These are phyloP conservation scores for Calephelis perditalis DNA, from an alignment of 2,888 invertebrate genomes.

Conservation along the genomic window DNA sequence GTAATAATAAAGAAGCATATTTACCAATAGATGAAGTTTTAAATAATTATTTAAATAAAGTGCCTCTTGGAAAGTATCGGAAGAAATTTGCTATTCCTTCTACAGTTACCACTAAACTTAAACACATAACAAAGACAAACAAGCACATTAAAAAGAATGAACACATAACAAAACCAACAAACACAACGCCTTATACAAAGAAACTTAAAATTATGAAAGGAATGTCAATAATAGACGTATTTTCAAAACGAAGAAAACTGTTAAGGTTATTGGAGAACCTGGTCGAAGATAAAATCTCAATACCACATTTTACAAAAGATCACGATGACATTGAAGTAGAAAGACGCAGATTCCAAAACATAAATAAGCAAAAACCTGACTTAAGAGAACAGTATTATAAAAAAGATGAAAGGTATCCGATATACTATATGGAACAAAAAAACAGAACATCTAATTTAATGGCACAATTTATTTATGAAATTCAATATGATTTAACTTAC, in stretches of 20 bases:
- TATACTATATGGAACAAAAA: slow-evolving; percentile 20
- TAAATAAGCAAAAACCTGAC: slow-evolving; percentile 12
- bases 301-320: slow-evolving; percentile 32
- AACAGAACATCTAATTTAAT: slow-evolving; percentile 31
- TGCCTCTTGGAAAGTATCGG: background rate
- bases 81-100: background rate
- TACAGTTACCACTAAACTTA: background rate
- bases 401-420: background rate
- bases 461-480: slow-evolving; percentile 42
- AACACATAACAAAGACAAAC: too few relatives aligned
- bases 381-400: slow-evolving; percentile 23
- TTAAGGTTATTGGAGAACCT: slow-evolving; percentile 14
- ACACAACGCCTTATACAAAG: too few relatives aligned
- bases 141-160: too few relatives aligned
- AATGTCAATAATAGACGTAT: too few relatives aligned
- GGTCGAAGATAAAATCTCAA: slow-evolving; percentile 25
- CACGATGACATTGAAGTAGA: slow-evolving; percentile 31
- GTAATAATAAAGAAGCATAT: too few relatives aligned
- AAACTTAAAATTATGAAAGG: too few relatives aligned
- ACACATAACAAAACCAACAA: too few relatives aligned
- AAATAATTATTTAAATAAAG: slow-evolving; percentile 5
- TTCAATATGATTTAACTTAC: slow-evolving; percentile 38
- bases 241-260: too few relatives aligned
- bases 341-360: slow-evolving; percentile 34
- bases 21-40: slow-evolving; percentile 3